phyloP scores from a whole-genome alignment of 2,888 invertebrate genomes.

The Eristalis pertinax region DNA sequence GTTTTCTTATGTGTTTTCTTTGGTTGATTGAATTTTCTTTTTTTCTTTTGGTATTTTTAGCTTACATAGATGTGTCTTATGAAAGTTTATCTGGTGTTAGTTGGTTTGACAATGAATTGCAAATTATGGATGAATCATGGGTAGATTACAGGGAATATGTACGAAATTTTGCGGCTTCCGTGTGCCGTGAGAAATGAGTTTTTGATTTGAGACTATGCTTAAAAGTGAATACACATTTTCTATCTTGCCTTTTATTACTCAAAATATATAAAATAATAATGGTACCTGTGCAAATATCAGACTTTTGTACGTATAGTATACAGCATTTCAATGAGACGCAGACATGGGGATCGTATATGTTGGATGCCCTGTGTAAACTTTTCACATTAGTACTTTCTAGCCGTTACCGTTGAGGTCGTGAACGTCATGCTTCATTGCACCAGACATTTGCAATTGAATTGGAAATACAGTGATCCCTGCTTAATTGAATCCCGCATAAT shows the following conservation, averaged over 20 bases:
- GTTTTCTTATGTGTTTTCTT: slow-evolving; percentile 62
- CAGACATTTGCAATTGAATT: too few species aligned
- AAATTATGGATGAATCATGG: slow-evolving; percentile 15
- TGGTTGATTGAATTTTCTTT: slow-evolving; percentile 9
- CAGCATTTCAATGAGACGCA: too few species aligned
- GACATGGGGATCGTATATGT: too few species aligned
- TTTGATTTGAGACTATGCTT: neutral
- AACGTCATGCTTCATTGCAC: too few species aligned
- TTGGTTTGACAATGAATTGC: slow-evolving; percentile 29
- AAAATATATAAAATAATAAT: neutral
- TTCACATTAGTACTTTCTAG: too few species aligned
- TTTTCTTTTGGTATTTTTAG: slow-evolving; percentile 29
- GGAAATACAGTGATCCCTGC: too few species aligned
- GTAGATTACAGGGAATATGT: slow-evolving; percentile 32
- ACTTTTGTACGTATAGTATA: too few species aligned
- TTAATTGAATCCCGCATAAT: too few species aligned
- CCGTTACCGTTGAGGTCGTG: too few species aligned
- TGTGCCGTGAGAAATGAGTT: neutral
- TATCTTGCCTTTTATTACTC: neutral
- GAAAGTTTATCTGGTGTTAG: slow-evolving; percentile 39
- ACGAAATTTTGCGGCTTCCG: neutral
- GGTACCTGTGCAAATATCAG: neutral
- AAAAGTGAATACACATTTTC: neutral
- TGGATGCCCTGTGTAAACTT: too few species aligned
- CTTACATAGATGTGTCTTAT: slow-evolving; percentile 12